Evolutionary conservation across 2,113 vertebrate genomes (phyloP), one percentile per base, ranked within the genome.

Genomic region (Cinclus cinclus): DNA sequence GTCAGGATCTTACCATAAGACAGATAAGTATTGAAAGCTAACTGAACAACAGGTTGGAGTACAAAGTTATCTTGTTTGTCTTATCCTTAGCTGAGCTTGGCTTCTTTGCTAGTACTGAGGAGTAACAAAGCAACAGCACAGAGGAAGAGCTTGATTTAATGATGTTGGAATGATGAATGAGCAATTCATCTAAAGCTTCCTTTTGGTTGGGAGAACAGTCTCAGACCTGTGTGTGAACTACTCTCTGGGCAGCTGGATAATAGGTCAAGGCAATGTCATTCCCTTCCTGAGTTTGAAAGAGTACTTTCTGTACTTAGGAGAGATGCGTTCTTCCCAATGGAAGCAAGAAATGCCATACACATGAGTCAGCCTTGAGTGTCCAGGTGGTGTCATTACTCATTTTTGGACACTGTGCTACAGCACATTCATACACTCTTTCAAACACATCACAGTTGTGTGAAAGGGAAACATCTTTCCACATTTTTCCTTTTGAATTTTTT

Each of bases 21-120:
- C 97, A 98, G 92, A 89, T 94, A 81, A 90, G 89, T 96, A 97
- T 96, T 98, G 96, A 97, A 94, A 95, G 95, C 93, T 83, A 87
- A 93, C 77, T 94, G 83, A 96, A 94, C 94, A 97, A 94, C 95
- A 97, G 95, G 71, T 89, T 95, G 84, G 94, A 97, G 91, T 80
- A 98, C 97, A 98, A 92, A 97, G 97, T 97, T 97, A 96, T 97
- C 94, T 98, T 98, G 98, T 98, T 97, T 97, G 95, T 97, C 37
- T 96, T 94, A 94, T 97, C 93, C 92, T 97, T 90, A 96, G 97
- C 93, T 89, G 94, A 96, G 85, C 95, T 97, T 97, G 95, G 95
- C 94, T 96, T 94, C 96, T 96, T 95, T 90, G 83, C 95, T 97
- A 95, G 95, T 92, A 83, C 93, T 97, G 96, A 96, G 65, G 86